A percentile compares a stretch with the other conserved stretches of the same genome.
Evolutionary conservation across 2,888 invertebrate genomes (phyloP).

Genomic region (Drosophila ezoana): DNA sequence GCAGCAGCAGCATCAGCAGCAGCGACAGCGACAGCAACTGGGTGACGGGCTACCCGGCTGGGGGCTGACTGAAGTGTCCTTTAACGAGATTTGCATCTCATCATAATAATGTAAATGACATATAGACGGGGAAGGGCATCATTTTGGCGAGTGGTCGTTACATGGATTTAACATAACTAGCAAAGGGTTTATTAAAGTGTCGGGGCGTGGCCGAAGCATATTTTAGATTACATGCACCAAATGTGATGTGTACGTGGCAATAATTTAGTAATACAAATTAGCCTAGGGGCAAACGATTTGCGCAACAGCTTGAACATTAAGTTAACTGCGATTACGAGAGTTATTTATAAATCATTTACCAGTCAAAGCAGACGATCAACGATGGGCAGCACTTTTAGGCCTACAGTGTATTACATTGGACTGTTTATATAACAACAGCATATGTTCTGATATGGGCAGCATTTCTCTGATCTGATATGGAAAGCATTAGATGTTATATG

Average conservation of each 20-base stretch:
- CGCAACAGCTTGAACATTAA: conserved; percentile 15
- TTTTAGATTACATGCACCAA: conserved; percentile 52
- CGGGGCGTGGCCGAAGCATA: conserved; percentile 31
- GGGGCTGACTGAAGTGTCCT: conserved; percentile 70
- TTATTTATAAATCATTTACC: conserved; percentile 10
- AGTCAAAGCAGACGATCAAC: not conserved
- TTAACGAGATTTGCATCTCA: conserved; percentile 78
- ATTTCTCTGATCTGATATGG: too few relatives aligned
- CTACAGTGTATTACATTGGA: too few relatives aligned
- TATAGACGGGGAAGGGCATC: conserved; percentile 35
- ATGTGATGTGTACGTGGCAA: conserved; percentile 45
- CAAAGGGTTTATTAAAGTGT: conserved; percentile 62
- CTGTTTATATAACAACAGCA: not conserved
- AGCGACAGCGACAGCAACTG: conserved; percentile 29
- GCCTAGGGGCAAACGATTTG: conserved; percentile 28
- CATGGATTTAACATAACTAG: conserved; percentile 65
- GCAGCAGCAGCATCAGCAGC: conserved; percentile 18
- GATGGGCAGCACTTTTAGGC: conserved; percentile 1
- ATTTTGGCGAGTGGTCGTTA: conserved; percentile 57
- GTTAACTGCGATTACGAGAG: not conserved
- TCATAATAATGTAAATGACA: conserved; percentile 78
- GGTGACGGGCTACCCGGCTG: conserved; percentile 23
- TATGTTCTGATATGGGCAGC: not conserved
- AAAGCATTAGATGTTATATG: not conserved
- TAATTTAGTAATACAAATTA: conserved; percentile 47